Conservation (phyloP, 2,888 invertebrate genomes). For the Pardosa pseudoannulata region DNA sequence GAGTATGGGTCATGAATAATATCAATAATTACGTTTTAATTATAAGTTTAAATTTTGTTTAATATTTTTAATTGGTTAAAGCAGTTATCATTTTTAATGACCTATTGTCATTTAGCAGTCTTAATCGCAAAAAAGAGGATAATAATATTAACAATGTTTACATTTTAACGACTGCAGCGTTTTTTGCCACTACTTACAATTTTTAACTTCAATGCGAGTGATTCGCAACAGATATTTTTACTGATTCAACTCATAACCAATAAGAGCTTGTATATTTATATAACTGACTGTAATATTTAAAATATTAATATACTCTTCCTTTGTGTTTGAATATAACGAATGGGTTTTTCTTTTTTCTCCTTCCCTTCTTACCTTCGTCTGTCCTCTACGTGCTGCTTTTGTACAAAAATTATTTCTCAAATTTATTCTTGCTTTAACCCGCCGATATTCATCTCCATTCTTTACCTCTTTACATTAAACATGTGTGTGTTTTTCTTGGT, state of each 20-base stretch:
- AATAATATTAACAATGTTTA: too few relatives aligned
- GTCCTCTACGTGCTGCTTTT: conserved; percentile 17
- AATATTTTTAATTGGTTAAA: too few relatives aligned
- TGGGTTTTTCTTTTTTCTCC: conserved; percentile 35
- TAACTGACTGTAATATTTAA: neutral
- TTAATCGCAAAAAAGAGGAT: too few relatives aligned
- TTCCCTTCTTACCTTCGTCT: neutral
- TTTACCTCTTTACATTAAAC: neutral
- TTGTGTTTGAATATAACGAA: conserved; percentile 24
- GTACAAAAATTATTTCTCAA: neutral
- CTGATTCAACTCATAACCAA: neutral
- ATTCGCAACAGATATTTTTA: too few relatives aligned
- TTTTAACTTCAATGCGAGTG: too few relatives aligned
- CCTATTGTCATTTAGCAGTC: too few relatives aligned
- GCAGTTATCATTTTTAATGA: too few relatives aligned
- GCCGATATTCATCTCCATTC: neutral
- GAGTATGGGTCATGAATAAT: too few relatives aligned
- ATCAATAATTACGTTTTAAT: too few relatives aligned
- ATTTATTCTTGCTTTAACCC: neutral
- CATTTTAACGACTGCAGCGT: too few relatives aligned
- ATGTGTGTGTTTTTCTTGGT: neutral
- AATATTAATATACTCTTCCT: conserved; percentile 27
- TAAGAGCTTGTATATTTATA: neutral
- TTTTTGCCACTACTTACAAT: too few relatives aligned
- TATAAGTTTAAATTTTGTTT: too few relatives aligned